Conservation (phyloP, 2,113 vertebrate species). For the Mystacornis crossleyi region DNA sequence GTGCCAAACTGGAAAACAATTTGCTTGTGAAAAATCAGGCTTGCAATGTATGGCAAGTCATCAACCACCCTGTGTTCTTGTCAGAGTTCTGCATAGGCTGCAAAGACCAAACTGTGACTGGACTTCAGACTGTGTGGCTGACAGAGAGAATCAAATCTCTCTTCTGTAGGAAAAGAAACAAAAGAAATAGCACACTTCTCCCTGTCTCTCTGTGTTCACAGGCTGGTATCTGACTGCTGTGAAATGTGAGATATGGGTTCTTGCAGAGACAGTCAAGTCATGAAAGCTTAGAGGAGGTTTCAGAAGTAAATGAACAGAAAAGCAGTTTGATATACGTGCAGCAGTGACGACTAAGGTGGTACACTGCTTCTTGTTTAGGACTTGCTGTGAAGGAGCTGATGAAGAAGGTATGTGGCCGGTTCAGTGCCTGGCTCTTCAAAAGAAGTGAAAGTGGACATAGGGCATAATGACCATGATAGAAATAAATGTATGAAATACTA, state of each 20-base stretch:
- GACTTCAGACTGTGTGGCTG: conserved; percentile 41
- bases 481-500: neutral
- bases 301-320: neutral
- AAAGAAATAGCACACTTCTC: conserved; percentile 46
- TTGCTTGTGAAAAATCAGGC: conserved; percentile 49
- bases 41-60: conserved; percentile 25
- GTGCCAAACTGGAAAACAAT: conserved; percentile 30
- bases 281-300: conserved; percentile 22
- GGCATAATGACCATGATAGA: conserved; percentile 38
- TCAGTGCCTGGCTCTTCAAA: conserved; percentile 39
- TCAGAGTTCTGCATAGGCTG: conserved; percentile 3
- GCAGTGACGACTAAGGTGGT: conserved; percentile 1
- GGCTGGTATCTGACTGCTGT: conserved; percentile 14
- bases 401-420: conserved; percentile 46
- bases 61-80: neutral
- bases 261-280: conserved; percentile 27
- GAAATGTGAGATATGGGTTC: neutral
- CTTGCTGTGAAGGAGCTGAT: conserved; percentile 35
- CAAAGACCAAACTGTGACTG: conserved; percentile 47
- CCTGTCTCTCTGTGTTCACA: conserved; percentile 18
- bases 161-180: neutral
- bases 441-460: neutral
- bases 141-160: conserved; percentile 32
- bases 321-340: neutral
- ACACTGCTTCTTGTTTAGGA: conserved; percentile 19